phyloP scores from a whole-genome alignment of 2,888 invertebrate species.

The Carabus problematicus region DNA sequence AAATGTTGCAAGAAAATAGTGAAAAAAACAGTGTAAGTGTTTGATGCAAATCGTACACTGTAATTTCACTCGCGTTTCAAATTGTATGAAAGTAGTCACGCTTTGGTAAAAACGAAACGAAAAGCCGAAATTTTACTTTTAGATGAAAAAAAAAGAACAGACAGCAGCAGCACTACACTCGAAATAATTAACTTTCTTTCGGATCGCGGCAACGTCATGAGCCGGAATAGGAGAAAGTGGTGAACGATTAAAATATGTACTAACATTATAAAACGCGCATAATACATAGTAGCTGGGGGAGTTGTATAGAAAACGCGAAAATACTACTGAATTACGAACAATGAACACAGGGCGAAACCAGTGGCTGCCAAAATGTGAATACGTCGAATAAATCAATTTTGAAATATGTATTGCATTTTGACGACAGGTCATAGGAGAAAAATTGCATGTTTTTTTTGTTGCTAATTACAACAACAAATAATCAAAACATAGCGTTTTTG shows the following conservation, averaged over 20 bases:
- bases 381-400: no score
- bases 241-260: constrained; percentile 4
- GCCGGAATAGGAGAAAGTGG: constrained; percentile 32
- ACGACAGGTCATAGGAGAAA: background rate
- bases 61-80: constrained; percentile 5
- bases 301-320: background rate
- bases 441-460: no score
- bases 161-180: constrained; percentile 17
- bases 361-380: background rate
- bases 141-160: constrained; percentile 24
- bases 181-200: constrained; percentile 41
- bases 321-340: background rate
- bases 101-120: constrained; percentile 40
- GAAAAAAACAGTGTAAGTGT: background rate
- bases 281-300: background rate
- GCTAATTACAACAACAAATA: no score
- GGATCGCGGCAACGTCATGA: constrained; percentile 20
- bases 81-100: constrained; percentile 34
- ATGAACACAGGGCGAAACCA: background rate
- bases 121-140: constrained; percentile 33
- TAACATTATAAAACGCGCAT: constrained; percentile 8
- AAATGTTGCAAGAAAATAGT: background rate
- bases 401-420: background rate
- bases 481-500: no score
- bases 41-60: background rate